Conservation (phyloP, 2,113 vertebrate genomes). For the Pterophyllum scalare region DNA sequence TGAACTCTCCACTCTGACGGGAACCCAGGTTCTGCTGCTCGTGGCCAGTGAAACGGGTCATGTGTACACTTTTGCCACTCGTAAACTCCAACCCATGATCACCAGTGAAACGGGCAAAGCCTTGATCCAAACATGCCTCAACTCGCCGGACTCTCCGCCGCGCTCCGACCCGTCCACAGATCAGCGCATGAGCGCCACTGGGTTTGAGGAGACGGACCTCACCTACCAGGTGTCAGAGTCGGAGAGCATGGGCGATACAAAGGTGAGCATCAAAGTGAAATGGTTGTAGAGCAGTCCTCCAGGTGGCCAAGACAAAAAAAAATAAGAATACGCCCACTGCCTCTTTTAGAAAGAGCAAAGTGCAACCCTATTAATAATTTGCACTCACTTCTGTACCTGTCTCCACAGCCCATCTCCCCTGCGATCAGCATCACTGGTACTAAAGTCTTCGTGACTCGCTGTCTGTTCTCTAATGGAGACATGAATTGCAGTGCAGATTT, state of each 20-base stretch:
- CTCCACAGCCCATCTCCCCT: neutral
- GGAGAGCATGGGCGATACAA: slow-evolving; percentile 97
- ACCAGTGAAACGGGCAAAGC: slow-evolving; percentile 99
- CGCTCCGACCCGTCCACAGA: slow-evolving; percentile 95
- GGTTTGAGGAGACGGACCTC: slow-evolving; percentile 98
- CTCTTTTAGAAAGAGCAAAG: neutral
- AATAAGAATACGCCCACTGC: neutral
- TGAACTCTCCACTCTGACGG: slow-evolving; percentile 96
- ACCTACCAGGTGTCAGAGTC: slow-evolving; percentile 99
- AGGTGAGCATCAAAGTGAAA: slow-evolving; percentile 81
- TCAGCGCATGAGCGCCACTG: slow-evolving; percentile 99
- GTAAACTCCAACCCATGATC: slow-evolving; percentile 99
- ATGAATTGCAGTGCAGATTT: slow-evolving; percentile 14
- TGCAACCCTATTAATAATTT: slow-evolving; percentile 1
- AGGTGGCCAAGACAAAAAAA: neutral
- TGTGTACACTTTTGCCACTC: slow-evolving; percentile 97
- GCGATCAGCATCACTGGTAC: neutral
- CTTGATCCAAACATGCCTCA: slow-evolving; percentile 98
- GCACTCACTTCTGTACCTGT: neutral
- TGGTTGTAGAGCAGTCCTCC: neutral
- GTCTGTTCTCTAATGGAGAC: slow-evolving; percentile 38
- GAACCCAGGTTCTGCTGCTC: slow-evolving; percentile 95
- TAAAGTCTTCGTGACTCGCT: slow-evolving; percentile 42
- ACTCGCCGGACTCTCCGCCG: slow-evolving; percentile 97
- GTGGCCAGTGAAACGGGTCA: slow-evolving; percentile 99